Conservation (phyloP, 35 echinoderm and acorn worm species). For the Stichopus chloronotus region DNA sequence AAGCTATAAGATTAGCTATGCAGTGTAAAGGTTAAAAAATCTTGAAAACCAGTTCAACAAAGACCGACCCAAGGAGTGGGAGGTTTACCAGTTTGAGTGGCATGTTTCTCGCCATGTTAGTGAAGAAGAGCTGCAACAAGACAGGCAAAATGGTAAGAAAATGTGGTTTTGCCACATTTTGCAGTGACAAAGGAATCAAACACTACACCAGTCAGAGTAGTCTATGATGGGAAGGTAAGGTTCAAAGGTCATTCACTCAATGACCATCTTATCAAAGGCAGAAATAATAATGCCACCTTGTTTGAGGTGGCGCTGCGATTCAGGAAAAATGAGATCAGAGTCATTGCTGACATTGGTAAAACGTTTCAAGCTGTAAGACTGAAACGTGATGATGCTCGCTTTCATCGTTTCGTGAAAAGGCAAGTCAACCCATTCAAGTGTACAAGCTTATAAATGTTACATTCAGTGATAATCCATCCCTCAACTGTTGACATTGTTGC, state of each 20-base stretch:
- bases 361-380: constrained; percentile 81
- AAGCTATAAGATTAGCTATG: constrained; percentile 74
- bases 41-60: constrained; percentile 70
- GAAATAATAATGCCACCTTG: constrained; percentile 73
- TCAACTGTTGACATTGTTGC: constrained; percentile 78
- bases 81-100: constrained; percentile 63
- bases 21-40: constrained; percentile 64
- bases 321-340: constrained; percentile 74
- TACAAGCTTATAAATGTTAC: constrained; percentile 79
- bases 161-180: constrained; percentile 89
- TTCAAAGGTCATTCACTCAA: constrained; percentile 75
- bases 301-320: constrained; percentile 78
- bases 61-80: constrained; percentile 65
- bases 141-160: constrained; percentile 62
- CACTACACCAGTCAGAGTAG: constrained; percentile 78
- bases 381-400: background rate
- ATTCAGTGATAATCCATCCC: constrained; percentile 79
- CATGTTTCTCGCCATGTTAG: constrained; percentile 61
- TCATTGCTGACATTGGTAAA: constrained; percentile 83
- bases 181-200: constrained; percentile 74
- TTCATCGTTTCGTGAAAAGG: constrained; percentile 65
- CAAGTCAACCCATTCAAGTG: constrained; percentile 72
- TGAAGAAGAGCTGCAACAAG: constrained; percentile 69
- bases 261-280: constrained; percentile 77
- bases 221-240: constrained; percentile 81